phyloP scores from a whole-genome alignment of 2,888 invertebrate species.

The Agrotis ipsilon region DNA sequence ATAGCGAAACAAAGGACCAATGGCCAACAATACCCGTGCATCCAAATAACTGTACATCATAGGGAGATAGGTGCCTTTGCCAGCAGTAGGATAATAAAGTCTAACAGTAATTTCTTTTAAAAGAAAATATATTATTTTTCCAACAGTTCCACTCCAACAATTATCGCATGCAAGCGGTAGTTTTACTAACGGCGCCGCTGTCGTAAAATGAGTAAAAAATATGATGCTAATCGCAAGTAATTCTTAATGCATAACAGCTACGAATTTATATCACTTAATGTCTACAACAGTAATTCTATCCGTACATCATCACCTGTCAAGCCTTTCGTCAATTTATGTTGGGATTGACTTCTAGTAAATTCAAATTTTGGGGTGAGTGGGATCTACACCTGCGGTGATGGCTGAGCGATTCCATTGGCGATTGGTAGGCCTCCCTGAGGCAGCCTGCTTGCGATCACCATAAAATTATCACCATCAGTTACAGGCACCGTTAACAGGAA shows the following conservation, averaged over 20 bases:
- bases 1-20: not conserved
- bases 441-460: too few relatives aligned
- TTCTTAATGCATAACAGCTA: not conserved
- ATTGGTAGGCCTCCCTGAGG: too few relatives aligned
- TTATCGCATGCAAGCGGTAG: slow-evolving; percentile 26
- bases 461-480: too few relatives aligned
- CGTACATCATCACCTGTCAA: not conserved
- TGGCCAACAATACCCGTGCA: not conserved
- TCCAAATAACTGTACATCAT: not conserved
- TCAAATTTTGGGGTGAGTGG: too few relatives aligned
- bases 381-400: too few relatives aligned
- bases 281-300: not conserved
- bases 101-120: too few relatives aligned
- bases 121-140: not conserved
- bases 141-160: slow-evolving; percentile 23
- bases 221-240: not conserved
- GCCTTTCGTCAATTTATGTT: too few relatives aligned
- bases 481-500: too few relatives aligned
- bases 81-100: too few relatives aligned
- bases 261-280: not conserved
- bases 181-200: slow-evolving; percentile 1
- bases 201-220: slow-evolving; percentile 14
- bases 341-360: too few relatives aligned
- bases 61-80: too few relatives aligned
- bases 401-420: too few relatives aligned